phyloP scores from a whole-genome alignment of 92 coral and sea anemone genomes.

The Bergia puertoricense region DNA sequence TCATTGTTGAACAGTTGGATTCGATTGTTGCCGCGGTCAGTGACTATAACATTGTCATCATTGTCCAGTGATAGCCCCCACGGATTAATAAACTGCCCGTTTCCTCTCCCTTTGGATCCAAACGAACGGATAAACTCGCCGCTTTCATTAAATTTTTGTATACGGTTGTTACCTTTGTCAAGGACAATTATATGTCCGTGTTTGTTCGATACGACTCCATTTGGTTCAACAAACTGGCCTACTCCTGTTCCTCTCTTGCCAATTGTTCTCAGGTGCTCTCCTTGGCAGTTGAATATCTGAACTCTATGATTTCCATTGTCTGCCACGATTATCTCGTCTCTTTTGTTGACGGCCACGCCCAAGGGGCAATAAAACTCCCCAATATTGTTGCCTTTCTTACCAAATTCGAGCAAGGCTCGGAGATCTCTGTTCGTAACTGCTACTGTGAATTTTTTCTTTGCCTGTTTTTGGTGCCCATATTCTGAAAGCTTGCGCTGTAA shows the following conservation, averaged over 20 bases:
- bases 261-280: constrained; percentile 36
- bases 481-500: too few species aligned
- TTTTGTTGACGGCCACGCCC: constrained; percentile 58
- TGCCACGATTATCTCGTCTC: constrained; percentile 55
- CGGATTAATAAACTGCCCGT: too few species aligned
- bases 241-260: constrained; percentile 47
- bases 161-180: constrained; percentile 66
- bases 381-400: constrained; percentile 26
- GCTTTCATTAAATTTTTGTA: constrained; percentile 54
- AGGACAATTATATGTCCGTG: constrained; percentile 54
- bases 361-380: constrained; percentile 41
- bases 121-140: constrained; percentile 44
- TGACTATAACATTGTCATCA: too few species aligned
- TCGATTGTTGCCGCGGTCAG: too few species aligned
- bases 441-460: too few species aligned
- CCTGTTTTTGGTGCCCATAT: too few species aligned
- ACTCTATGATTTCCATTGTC: constrained; percentile 52
- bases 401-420: too few species aligned
- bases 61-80: too few species aligned
- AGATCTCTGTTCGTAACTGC: too few species aligned
- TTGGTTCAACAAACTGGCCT: constrained; percentile 56
- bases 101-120: background rate
- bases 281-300: constrained; percentile 44
- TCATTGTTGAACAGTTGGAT: too few species aligned
- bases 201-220: constrained; percentile 60